Evolutionary conservation across 2,888 invertebrate genomes (phyloP).

Genomic region (Drosophila tripunctata): DNA sequence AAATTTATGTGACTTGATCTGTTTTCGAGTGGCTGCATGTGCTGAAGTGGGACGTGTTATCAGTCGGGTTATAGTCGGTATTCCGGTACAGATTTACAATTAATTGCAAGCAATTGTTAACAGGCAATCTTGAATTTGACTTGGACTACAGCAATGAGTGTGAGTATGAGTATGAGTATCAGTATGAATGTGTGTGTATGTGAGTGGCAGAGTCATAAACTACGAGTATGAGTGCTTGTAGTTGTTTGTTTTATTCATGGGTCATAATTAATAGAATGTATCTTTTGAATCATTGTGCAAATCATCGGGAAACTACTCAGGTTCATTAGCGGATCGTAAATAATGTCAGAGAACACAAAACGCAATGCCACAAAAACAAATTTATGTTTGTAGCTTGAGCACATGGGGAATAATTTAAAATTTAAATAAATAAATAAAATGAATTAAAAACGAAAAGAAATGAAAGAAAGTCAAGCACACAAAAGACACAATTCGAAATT

Average conservation of each 20-base stretch:
- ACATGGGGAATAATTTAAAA: slow-evolving; percentile 52
- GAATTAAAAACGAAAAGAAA: not conserved
- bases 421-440: slow-evolving; percentile 40
- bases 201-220: slow-evolving; percentile 14
- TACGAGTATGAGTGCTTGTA: slow-evolving; percentile 1
- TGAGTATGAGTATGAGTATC: not conserved
- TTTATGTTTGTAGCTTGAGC: slow-evolving; percentile 49
- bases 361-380: slow-evolving; percentile 40
- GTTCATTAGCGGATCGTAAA: slow-evolving; percentile 63
- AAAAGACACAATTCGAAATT: slow-evolving; percentile 42
- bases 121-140: slow-evolving; percentile 19
- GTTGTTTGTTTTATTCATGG: slow-evolving; percentile 21
- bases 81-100: slow-evolving; percentile 61
- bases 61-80: slow-evolving; percentile 26
- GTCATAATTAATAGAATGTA: slow-evolving; percentile 46
- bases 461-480: slow-evolving; percentile 55
- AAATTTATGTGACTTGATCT: slow-evolving; percentile 61
- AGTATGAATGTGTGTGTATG: not conserved
- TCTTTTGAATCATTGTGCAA: slow-evolving; percentile 39
- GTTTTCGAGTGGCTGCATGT: slow-evolving; percentile 50
- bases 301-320: slow-evolving; percentile 44
- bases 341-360: slow-evolving; percentile 43
- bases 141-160: not conserved
- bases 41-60: slow-evolving; percentile 49
- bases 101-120: slow-evolving; percentile 60